Percentiles rank a stretch among this genome's conserved stretches.
Conservation (phyloP, 2,113 vertebrate genomes). For the Bubo scandiacus region DNA sequence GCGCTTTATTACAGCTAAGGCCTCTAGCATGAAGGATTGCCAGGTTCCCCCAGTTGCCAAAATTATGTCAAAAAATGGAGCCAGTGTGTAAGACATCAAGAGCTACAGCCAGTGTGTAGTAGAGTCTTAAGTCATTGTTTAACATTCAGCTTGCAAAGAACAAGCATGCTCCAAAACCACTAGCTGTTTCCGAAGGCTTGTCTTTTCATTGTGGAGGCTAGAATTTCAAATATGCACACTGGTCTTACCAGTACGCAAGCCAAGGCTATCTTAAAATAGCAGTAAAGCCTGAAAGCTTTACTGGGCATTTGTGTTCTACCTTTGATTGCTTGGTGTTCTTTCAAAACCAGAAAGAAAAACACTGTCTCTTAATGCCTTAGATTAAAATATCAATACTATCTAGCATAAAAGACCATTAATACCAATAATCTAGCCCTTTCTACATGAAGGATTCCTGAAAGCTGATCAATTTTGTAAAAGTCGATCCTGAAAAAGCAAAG, state of each 20-base stretch:
- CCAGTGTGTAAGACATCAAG: conserved; percentile 33
- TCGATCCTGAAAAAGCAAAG: background rate
- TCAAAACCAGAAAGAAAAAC: conserved; percentile 16
- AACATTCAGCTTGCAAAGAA: conserved; percentile 33
- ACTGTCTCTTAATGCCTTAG: background rate
- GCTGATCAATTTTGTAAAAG: conserved; percentile 17
- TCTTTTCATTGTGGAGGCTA: conserved; percentile 28
- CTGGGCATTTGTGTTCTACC: background rate
- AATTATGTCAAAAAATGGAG: conserved; percentile 60
- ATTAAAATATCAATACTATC: conserved; percentile 56
- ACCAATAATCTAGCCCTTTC: background rate
- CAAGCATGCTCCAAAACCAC: conserved; percentile 35
- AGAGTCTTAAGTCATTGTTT: conserved; percentile 52
- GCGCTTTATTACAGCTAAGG: conserved; percentile 51
- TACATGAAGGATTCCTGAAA: background rate
- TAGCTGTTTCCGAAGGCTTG: conserved; percentile 34
- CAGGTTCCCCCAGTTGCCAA: conserved; percentile 56
- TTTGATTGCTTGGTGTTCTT: background rate
- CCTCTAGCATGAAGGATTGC: conserved; percentile 40
- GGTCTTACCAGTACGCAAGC: background rate
- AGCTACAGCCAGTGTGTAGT: conserved; percentile 12
- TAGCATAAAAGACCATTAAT: background rate
- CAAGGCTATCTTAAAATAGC: conserved; percentile 44
- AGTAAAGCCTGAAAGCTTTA: conserved; percentile 30
- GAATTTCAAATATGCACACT: conserved; percentile 40